Evolutionary conservation across 2,113 vertebrate species (phyloP), one percentile per base, ranked within the genome.

Genomic region (Verasper variegatus): DNA sequence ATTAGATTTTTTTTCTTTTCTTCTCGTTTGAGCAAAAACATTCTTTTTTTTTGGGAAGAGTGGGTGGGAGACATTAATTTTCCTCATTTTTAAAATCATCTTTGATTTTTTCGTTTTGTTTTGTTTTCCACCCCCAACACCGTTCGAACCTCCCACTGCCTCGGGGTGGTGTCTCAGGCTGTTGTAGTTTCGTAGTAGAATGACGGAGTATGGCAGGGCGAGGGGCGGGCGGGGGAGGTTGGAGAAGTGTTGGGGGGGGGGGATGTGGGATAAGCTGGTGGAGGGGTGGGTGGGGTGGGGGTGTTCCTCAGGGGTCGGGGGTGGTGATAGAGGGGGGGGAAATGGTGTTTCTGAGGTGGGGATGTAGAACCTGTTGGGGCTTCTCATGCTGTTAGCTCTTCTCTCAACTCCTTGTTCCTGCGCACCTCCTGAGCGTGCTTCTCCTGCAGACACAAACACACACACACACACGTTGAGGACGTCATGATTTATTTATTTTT

Each of bases 391-490:
- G 90, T 90, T 84, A 95, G 62, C 71, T 97, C 96, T 93, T 98
- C 96, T 92, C 95, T 96, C 88, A 98, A 92, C 93, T 97, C 96
- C 95, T 98, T 99, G 94, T 99, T 99, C 94, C 95, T 96, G 93
- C 97, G 95, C 87, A 98, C 97, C 85, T 96, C 96, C 90, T 97
- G 95, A 1, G 96, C 97, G 52, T 95, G 97, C 93, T 92, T 97
- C 94, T 99, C 97, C 97, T 98, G 68, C 10, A 12, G 26, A 59
- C 54, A 55, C 54, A 55, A 10, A 55, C 54, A 55, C 20, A 58
- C 49, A 51, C 49, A 51, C 47, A 51, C 51, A 54, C 51, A 54
- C 51, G 1, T n/a, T n/a, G 51, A 52, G 17, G 51, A 52, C 18
- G 1, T 52, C 21, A 56, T 21, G 21, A 23, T 56, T 56, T 56